Conservation (phyloP, 2,113 vertebrate species). For the Pipra filicauda region DNA sequence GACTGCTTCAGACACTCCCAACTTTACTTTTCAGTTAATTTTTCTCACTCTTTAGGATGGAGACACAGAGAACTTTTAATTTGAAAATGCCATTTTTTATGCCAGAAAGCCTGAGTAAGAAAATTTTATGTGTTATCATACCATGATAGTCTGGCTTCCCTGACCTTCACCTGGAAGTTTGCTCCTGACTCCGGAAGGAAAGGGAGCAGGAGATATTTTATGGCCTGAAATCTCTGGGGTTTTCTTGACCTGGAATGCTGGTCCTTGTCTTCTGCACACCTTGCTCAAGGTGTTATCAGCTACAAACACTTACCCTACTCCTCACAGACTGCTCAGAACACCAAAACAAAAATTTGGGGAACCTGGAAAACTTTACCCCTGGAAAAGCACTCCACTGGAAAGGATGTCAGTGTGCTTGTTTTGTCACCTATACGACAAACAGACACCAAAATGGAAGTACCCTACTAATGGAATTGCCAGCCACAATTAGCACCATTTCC, state of each 20-base stretch:
- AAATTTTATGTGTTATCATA: background rate
- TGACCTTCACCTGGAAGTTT: background rate
- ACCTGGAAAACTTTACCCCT: background rate
- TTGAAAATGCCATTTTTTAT: background rate
- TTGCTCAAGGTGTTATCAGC: background rate
- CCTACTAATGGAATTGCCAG: conserved; percentile 67
- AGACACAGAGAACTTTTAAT: background rate
- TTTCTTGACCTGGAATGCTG: background rate
- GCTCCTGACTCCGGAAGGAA: background rate
- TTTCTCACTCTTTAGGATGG: background rate
- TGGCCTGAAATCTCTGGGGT: background rate
- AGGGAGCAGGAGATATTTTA: background rate
- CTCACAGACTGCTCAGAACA: background rate
- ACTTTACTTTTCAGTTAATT: background rate
- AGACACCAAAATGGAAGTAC: conserved; percentile 61
- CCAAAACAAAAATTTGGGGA: background rate
- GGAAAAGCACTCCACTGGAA: background rate
- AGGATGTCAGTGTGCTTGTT: background rate
- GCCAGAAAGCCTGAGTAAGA: background rate
- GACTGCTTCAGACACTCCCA: background rate
- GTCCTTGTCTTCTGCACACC: background rate
- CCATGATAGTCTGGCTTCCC: background rate
- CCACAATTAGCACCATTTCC: conserved; percentile 78
- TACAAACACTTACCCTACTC: background rate
- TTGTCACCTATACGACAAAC: conserved; percentile 39